Base-by-base conservation (phyloP, 2,113 vertebrate species). In the Riparia riparia region DNA sequence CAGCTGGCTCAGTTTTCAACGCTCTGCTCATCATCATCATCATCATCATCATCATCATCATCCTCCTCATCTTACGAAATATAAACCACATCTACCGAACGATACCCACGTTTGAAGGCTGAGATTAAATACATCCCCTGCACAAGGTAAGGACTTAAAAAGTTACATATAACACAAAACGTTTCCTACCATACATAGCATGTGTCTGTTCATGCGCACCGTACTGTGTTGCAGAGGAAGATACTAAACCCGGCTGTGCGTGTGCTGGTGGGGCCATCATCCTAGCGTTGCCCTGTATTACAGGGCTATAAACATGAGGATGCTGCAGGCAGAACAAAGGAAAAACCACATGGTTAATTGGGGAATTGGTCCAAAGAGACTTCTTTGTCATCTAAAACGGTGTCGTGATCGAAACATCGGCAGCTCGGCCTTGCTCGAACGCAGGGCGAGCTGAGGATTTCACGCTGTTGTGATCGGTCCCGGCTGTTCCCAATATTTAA, bases 111-210 rank as follows among this genome's bases (percentile, higher is more conserved):
- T 82, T 31, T 76, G 90, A 84, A 90, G 83, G 49, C 94, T 83
- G 91, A 96, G 78, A 95, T 82, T 90, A 94, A 95, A 89, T n/a
- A 88, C 37, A 91, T 72, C 94, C 95, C 94, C 96, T 78, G 95
- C 89, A 94, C 77, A 96, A 58, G 6, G 7, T 90, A 94, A 93
- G 81, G 56, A 56, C 86, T 89, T 90, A 96, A 65, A 95, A 96
- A 96, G 94, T 94, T 90, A 97, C 93, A 97, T 94, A 93, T 79
- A 95, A 97, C 90, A 85, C 89, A 95, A 97, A 97, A 96, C 86
- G 93, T 90, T 96, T 98, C 99, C 89, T 99, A 99, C 99, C 99
- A 98, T 99, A 99, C 99, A 99, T 99, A 69, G 99, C 98, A 98
- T 99, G 99, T 70, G 99, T 99, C 99, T 99, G 99, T 97, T 99